Conservation (phyloP, 2,797 vertebrate genomes). For the Melanotaenia pygmaea region DNA sequence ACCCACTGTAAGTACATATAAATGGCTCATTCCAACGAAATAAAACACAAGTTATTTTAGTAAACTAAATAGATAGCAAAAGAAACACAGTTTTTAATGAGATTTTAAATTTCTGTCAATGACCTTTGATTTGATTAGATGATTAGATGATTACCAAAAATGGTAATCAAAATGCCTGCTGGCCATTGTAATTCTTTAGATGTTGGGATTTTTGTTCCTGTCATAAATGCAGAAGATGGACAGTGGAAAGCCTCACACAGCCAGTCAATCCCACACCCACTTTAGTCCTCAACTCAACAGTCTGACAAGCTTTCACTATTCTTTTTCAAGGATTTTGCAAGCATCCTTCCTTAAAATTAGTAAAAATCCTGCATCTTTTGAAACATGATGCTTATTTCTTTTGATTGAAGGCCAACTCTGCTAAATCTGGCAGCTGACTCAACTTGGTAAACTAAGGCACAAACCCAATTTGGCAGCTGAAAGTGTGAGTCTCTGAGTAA, state of each 20-base stretch:
- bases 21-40: too few species aligned
- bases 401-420: constrained; percentile 63
- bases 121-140: too few species aligned
- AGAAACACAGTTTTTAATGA: too few species aligned
- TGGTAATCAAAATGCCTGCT: too few species aligned
- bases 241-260: background rate
- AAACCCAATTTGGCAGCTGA: constrained; percentile 70
- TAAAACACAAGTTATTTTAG: too few species aligned
- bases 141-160: too few species aligned
- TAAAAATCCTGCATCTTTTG: constrained; percentile 53
- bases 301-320: constrained; percentile 33
- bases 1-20: too few species aligned
- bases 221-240: too few species aligned
- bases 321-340: constrained; percentile 23
- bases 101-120: too few species aligned
- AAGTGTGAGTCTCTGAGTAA: constrained; percentile 49
- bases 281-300: constrained; percentile 34
- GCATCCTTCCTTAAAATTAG: constrained; percentile 50
- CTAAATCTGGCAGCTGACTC: constrained; percentile 65
- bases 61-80: too few species aligned
- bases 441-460: constrained; percentile 46
- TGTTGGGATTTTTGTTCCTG: too few species aligned
- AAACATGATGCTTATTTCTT: constrained; percentile 40
- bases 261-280: constrained; percentile 7
- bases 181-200: too few species aligned